Evolutionary conservation across 2,113 vertebrate genomes (phyloP).

Genomic region (Xiphias gladius): DNA sequence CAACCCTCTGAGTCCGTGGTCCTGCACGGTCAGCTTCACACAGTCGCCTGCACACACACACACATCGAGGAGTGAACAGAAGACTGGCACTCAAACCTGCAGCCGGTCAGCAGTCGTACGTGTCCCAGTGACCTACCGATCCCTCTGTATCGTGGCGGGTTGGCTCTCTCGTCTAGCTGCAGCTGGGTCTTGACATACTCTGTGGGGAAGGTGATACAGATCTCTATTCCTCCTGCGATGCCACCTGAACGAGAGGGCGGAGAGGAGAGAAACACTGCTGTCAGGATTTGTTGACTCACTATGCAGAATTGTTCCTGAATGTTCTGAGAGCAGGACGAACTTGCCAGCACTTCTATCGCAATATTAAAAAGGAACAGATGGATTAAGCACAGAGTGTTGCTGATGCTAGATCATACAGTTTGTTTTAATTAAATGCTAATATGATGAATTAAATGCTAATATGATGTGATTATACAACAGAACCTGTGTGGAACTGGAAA

Average conservation of each 20-base stretch:
- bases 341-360: background rate
- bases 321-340: slow-evolving; percentile 6
- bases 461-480: slow-evolving; percentile 18
- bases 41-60: slow-evolving; percentile 80
- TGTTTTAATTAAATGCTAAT: slow-evolving; percentile 9
- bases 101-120: slow-evolving; percentile 4
- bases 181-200: slow-evolving; percentile 88
- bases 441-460: slow-evolving; percentile 3
- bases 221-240: slow-evolving; percentile 84
- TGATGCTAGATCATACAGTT: background rate
- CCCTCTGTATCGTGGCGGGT: slow-evolving; percentile 82
- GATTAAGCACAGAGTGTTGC: background rate
- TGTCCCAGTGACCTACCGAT: slow-evolving; percentile 78
- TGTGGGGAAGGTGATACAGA: slow-evolving; percentile 87
- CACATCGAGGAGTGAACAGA: slow-evolving; percentile 29
- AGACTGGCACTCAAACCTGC: background rate
- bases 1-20: slow-evolving; percentile 84
- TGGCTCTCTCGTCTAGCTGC: slow-evolving; percentile 84
- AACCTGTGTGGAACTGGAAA: background rate
- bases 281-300: slow-evolving; percentile 40
- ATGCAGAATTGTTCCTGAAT: slow-evolving; percentile 31
- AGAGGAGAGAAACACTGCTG: background rate
- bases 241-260: slow-evolving; percentile 69
- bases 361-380: background rate
- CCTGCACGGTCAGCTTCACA: slow-evolving; percentile 85